phyloP scores from a whole-genome alignment of 2,888 invertebrate species.

The Drosophila dives region DNA sequence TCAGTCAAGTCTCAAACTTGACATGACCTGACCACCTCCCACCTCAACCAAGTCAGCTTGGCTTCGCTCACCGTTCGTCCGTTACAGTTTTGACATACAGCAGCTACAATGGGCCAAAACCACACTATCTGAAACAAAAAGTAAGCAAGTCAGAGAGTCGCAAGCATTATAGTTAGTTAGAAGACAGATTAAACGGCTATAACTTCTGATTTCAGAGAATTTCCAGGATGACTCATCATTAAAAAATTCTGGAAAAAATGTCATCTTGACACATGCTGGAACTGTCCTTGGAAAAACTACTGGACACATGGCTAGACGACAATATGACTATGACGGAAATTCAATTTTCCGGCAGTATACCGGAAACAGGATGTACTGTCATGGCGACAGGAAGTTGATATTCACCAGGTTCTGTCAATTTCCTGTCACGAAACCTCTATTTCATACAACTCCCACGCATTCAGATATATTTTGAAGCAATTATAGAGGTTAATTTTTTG shows the following conservation, averaged over 20 bases:
- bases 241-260: background rate
- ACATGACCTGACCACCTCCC: conserved; percentile 60
- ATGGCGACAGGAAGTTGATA: background rate
- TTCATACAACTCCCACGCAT: background rate
- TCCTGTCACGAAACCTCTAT: background rate
- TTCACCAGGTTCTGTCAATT: background rate
- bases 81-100: conserved; percentile 43
- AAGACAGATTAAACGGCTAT: background rate
- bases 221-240: too few relatives aligned
- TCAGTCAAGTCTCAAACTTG: conserved; percentile 49
- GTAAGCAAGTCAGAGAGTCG: background rate
- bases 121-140: too few relatives aligned
- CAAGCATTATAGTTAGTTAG: background rate
- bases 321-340: background rate
- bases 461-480: background rate
- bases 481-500: background rate
- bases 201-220: background rate
- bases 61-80: conserved; percentile 16
- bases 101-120: conserved; percentile 13
- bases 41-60: conserved; percentile 22
- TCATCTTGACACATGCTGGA: background rate
- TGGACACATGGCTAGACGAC: too few relatives aligned
- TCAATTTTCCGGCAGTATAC: background rate
- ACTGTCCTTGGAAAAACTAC: background rate
- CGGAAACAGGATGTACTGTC: background rate